These are phyloP conservation scores for Ictidomys tridecemlineatus DNA, from an alignment of 2,113 vertebrate genomes.

Conservation along the genomic window DNA sequence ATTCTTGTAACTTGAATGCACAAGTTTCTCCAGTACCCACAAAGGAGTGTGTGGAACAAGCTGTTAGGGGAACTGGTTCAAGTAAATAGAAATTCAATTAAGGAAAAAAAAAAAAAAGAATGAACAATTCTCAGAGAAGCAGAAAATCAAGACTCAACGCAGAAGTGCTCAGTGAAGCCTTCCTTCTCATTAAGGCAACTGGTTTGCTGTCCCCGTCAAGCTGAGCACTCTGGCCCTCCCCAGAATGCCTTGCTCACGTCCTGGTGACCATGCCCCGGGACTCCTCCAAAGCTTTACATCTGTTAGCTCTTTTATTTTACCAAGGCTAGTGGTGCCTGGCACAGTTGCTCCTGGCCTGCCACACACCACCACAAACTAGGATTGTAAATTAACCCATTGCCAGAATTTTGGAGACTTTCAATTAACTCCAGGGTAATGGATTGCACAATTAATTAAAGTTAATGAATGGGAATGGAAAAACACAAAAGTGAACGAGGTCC, in stretches of 20 bases:
- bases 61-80: background rate
- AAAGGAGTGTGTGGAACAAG: background rate
- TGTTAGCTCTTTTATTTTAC: background rate
- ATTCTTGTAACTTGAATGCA: slow-evolving; percentile 12
- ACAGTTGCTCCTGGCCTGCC: background rate
- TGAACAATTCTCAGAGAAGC: background rate
- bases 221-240: background rate
- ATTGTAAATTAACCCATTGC: background rate
- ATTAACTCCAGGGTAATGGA: background rate
- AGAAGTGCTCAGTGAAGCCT: background rate
- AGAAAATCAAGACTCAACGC: background rate
- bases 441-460: background rate
- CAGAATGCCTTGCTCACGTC: background rate
- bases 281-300: background rate
- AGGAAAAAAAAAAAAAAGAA: slow-evolving; percentile 57
- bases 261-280: background rate
- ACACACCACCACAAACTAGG: background rate
- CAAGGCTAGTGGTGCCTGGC: background rate
- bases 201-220: background rate
- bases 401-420: background rate
- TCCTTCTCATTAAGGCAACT: background rate
- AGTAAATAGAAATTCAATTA: slow-evolving; percentile 51
- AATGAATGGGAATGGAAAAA: background rate
- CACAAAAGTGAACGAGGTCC: background rate
- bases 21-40: background rate